Evolutionary conservation across 2,113 vertebrate species (phyloP), one percentile per base, ranked within the genome.

Genomic region (Ifrita kowaldi): DNA sequence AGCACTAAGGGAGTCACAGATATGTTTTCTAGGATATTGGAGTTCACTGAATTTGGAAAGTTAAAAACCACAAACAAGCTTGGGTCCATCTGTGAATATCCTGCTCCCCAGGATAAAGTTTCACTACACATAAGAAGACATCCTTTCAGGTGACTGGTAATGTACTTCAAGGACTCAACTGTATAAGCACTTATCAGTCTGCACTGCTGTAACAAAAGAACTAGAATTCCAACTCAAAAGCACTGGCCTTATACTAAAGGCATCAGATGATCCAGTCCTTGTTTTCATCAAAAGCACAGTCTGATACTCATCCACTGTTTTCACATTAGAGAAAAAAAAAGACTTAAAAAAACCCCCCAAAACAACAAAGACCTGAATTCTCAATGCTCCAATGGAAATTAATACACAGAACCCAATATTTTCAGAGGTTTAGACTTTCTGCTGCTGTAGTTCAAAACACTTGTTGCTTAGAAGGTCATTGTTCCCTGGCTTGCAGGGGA

Each of bases 41-140:
- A 13, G 19, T 37, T 68, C 56, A 20, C 16, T 64, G 56, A 32
- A 69, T 15, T 35, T 9, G 19, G 21, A 42, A 70, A 7, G 7
- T 27, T 42, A 64, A 75, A 75, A 87, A 8, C 9, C 32, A 55
- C 19, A 63, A 83, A 32, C 10, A 46, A n/a, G 9, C 18, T 46
- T 13, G 4, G 32, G 19, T 7, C 68, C 53, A 28, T 9, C 53
- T 1, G 2, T 39, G 33, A 68, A 18, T 14, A 44, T 37, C 47
- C 47, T 39, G 21, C 27, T 79, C 8, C 44, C 47, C 22, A 52
- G 44, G 35, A 75, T 16, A 52, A 75, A n/a, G 23, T 37, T 59
- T 52, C 53, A 35, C 24, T 41, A 13, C 22, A n/a, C 1, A 0
- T 3, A 17, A 55, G 18, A 82, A 27, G 1, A 30, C 7, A 23